Percentiles rank a stretch among this genome's conserved stretches.
phyloP scores from a whole-genome alignment of 2,888 invertebrate species.

The Eueremaeus valkanovi region DNA sequence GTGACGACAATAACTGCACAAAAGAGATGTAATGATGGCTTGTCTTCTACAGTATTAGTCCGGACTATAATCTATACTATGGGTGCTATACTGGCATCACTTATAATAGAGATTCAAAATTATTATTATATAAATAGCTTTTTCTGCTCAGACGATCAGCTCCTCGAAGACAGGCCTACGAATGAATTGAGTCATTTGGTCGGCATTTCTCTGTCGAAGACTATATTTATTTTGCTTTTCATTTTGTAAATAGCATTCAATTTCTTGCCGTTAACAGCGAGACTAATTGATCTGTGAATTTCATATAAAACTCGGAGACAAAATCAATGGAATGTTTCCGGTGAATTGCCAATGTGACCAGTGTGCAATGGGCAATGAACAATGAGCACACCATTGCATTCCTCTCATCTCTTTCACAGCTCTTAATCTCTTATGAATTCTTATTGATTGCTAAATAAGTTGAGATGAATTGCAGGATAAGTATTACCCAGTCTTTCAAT shows the following conservation, averaged over 20 bases:
- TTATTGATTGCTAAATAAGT: not conserved
- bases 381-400: not conserved
- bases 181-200: too few relatives aligned
- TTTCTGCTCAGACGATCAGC: too few relatives aligned
- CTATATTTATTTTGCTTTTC: too few relatives aligned
- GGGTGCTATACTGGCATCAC: not conserved
- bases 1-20: not conserved
- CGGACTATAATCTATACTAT: not conserved
- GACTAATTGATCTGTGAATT: too few relatives aligned
- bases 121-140: not conserved
- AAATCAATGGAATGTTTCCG: too few relatives aligned
- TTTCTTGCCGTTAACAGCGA: too few relatives aligned
- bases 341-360: too few relatives aligned
- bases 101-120: not conserved
- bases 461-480: not conserved
- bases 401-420: not conserved
- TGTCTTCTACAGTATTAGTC: not conserved
- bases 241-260: too few relatives aligned
- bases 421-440: not conserved
- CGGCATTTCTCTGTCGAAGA: too few relatives aligned
- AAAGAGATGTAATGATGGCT: not conserved
- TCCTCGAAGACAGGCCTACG: too few relatives aligned
- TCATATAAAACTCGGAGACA: too few relatives aligned
- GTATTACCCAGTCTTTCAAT: not conserved
- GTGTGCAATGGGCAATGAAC: too few relatives aligned